phyloP scores from a whole-genome alignment of 2,888 invertebrate species.

The Drosophila prolongata region DNA sequence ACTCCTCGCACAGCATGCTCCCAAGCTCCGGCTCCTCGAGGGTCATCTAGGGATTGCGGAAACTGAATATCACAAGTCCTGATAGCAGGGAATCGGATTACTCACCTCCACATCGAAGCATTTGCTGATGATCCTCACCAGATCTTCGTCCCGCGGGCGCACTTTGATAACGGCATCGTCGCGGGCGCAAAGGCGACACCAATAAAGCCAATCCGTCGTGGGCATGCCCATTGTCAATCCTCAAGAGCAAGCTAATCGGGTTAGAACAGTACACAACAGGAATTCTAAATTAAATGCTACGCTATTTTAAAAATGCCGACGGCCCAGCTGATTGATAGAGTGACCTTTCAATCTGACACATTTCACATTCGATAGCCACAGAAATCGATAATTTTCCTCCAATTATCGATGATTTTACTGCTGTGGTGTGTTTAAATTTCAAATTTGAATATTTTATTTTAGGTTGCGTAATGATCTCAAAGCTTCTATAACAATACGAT shows the following conservation, averaged over 20 bases:
- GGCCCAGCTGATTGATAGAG: background rate
- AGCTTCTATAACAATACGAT: no score
- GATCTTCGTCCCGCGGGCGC: slow-evolving; percentile 33
- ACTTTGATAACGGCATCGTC: slow-evolving; percentile 43
- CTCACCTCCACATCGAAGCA: slow-evolving; percentile 62
- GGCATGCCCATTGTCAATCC: slow-evolving; percentile 5
- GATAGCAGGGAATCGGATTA: background rate
- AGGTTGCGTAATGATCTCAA: no score
- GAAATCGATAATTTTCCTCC: no score
- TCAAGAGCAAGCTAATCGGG: background rate
- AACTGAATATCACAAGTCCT: no score
- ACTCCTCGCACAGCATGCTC: slow-evolving; percentile 54
- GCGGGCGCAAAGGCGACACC: slow-evolving; percentile 64
- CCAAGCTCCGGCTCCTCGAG: slow-evolving; percentile 58
- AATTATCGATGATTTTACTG: no score
- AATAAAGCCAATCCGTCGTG: slow-evolving; percentile 49
- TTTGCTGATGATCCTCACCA: slow-evolving; percentile 57
- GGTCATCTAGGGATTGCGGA: slow-evolving; percentile 41
- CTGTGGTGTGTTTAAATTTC: no score
- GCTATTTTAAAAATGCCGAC: background rate
- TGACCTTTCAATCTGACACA: no score
- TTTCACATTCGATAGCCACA: no score
- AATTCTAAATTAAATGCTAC: background rate
- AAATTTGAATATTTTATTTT: no score
- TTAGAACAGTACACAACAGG: background rate